Percentiles rank a stretch among this genome's conserved stretches.
Evolutionary conservation across 2,888 invertebrate species (phyloP).

Genomic region (Neoaliturus tenellus): DNA sequence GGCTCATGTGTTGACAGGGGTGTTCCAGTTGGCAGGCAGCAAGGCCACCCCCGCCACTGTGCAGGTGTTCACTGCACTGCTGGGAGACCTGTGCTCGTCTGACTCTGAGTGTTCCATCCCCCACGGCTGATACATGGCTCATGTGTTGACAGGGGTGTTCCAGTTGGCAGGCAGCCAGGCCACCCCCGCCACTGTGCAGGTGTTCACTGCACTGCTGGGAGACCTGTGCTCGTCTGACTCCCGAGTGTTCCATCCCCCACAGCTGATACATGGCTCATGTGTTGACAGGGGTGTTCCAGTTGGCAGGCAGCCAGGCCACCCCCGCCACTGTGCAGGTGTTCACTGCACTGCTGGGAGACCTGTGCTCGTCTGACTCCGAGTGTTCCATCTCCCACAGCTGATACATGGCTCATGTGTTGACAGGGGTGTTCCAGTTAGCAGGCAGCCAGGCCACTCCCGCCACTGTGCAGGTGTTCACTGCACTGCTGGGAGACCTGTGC

Average conservation of each 20-base stretch:
- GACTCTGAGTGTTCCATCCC: slow-evolving; percentile 81
- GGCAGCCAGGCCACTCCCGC: slow-evolving; percentile 77
- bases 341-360: slow-evolving; percentile 84
- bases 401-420: too few species aligned
- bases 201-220: slow-evolving; percentile 82
- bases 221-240: slow-evolving; percentile 84
- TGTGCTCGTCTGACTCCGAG: slow-evolving; percentile 82
- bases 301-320: slow-evolving; percentile 72
- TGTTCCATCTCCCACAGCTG: slow-evolving; percentile 83
- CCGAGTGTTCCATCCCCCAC: slow-evolving; percentile 82
- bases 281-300: slow-evolving; percentile 56
- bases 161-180: slow-evolving; percentile 70
- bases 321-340: slow-evolving; percentile 79
- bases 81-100: slow-evolving; percentile 87
- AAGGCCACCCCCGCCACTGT: slow-evolving; percentile 79
- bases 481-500: slow-evolving; percentile 88
- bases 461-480: slow-evolving; percentile 78
- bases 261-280: slow-evolving; percentile 84
- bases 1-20: too few species aligned
- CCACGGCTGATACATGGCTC: slow-evolving; percentile 83
- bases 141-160: slow-evolving; percentile 57
- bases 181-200: slow-evolving; percentile 79
- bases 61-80: slow-evolving; percentile 79
- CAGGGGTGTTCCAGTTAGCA: slow-evolving; percentile 55
- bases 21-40: slow-evolving; percentile 54